These are phyloP conservation scores for Ochropleura plecta DNA, from an alignment of 2,888 invertebrate genomes.

Conservation along the genomic window DNA sequence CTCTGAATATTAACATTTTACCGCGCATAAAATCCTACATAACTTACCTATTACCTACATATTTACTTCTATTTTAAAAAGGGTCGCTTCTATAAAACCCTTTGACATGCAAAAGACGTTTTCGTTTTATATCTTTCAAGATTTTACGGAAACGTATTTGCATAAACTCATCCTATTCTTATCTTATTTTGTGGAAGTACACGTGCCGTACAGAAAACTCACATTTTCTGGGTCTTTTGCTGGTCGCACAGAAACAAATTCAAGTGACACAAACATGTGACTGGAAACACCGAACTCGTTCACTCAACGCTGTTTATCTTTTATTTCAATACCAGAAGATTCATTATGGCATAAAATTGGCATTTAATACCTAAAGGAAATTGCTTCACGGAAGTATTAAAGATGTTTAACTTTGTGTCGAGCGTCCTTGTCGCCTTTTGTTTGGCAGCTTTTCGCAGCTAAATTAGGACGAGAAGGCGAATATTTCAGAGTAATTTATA, in stretches of 20 bases:
- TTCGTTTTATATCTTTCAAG: conserved; percentile 64
- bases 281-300: conserved; percentile 52
- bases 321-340: conserved; percentile 75
- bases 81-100: conserved; percentile 33
- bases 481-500: conserved; percentile 85
- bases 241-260: conserved; percentile 67
- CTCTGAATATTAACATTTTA: background rate
- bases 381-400: conserved; percentile 81
- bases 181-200: conserved; percentile 72
- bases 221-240: conserved; percentile 71
- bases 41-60: conserved; percentile 7
- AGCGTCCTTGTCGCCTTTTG: conserved; percentile 81
- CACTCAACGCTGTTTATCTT: conserved; percentile 48
- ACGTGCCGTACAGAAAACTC: conserved; percentile 68
- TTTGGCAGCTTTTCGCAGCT: conserved; percentile 81
- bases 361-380: conserved; percentile 80
- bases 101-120: conserved; percentile 52
- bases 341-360: conserved; percentile 80
- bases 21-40: conserved; percentile 3
- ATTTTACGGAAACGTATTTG: conserved; percentile 72
- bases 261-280: conserved; percentile 58
- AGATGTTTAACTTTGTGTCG: conserved; percentile 80
- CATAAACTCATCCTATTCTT: conserved; percentile 74
- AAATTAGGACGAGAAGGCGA: conserved; percentile 78
- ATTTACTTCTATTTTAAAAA: conserved; percentile 39